Conservation (phyloP, 2,113 vertebrate species). For the Nothocercus julius region DNA sequence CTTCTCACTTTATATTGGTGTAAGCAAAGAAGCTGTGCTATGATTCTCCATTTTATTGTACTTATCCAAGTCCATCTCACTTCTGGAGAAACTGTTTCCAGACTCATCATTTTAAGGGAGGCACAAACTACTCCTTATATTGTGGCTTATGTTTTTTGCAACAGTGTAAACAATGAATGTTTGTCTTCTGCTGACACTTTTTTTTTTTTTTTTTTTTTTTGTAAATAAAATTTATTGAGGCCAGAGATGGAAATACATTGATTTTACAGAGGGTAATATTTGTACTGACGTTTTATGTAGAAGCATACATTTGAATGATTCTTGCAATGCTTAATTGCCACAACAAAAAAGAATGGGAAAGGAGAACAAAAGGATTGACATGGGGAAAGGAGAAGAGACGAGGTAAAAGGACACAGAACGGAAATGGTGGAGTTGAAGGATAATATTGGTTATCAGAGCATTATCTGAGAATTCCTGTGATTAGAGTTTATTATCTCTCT, state of each 20-base stretch:
- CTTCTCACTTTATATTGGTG: constrained; percentile 26
- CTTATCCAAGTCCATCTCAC: not conserved
- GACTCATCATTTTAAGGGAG: not conserved
- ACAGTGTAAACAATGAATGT: not conserved
- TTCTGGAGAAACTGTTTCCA: not conserved
- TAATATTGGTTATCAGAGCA: not conserved
- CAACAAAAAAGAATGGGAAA: not conserved
- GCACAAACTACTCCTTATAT: not conserved
- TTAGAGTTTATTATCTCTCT: not conserved
- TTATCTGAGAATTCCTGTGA: not conserved
- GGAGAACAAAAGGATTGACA: not conserved
- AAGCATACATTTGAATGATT: not conserved
- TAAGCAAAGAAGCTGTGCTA: constrained; percentile 35
- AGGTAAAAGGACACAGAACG: not conserved
- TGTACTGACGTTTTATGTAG: not conserved
- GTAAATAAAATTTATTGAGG: constrained; percentile 52
- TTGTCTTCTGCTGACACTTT: constrained; percentile 2
- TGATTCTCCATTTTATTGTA: constrained; percentile 42
- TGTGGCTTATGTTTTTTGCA: not conserved
- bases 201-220: not conserved
- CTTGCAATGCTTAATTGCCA: not conserved
- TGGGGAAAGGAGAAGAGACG: not conserved
- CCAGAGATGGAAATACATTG: not conserved
- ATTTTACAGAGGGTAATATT: not conserved
- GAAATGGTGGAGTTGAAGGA: not conserved